phyloP scores from a whole-genome alignment of 2,888 invertebrate genomes.

The Parapristionchus giblindavisi region DNA sequence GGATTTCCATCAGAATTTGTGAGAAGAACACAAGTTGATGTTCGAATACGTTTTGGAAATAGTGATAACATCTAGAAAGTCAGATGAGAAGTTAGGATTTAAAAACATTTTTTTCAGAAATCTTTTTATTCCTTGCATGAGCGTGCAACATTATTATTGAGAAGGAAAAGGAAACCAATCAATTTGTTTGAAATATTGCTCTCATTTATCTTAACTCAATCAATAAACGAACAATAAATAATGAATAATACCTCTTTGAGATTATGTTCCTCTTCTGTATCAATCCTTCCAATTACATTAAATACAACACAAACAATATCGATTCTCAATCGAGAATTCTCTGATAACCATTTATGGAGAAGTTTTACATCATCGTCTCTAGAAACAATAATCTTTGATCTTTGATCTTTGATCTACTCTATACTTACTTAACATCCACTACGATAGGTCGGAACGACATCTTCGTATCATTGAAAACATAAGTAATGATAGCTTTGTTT shows the following conservation, averaged over 20 bases:
- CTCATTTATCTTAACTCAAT: neutral
- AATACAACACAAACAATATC: constrained; percentile 33
- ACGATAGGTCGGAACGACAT: constrained; percentile 37
- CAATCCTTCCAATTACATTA: constrained; percentile 11
- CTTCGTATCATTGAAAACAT: constrained; percentile 36
- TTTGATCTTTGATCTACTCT: neutral
- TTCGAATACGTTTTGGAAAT: constrained; percentile 11
- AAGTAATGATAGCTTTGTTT: constrained; percentile 34
- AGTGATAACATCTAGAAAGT: constrained; percentile 6
- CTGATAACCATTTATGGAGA: constrained; percentile 22
- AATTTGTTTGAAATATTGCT: no score
- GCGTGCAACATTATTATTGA: no score
- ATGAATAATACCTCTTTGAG: constrained; percentile 19
- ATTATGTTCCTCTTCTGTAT: neutral
- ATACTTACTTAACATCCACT: constrained; percentile 33
- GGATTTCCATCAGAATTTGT: constrained; percentile 30
- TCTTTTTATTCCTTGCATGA: no score
- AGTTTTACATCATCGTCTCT: constrained; percentile 33
- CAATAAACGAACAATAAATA: neutral
- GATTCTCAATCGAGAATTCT: constrained; percentile 32
- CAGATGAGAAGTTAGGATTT: neutral
- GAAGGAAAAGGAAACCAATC: no score
- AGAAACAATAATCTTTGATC: no score
- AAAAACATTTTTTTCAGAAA: neutral
- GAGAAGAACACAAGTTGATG: neutral